phyloP scores from a whole-genome alignment of 2,113 vertebrate genomes.

The Manacus vitellinus region DNA sequence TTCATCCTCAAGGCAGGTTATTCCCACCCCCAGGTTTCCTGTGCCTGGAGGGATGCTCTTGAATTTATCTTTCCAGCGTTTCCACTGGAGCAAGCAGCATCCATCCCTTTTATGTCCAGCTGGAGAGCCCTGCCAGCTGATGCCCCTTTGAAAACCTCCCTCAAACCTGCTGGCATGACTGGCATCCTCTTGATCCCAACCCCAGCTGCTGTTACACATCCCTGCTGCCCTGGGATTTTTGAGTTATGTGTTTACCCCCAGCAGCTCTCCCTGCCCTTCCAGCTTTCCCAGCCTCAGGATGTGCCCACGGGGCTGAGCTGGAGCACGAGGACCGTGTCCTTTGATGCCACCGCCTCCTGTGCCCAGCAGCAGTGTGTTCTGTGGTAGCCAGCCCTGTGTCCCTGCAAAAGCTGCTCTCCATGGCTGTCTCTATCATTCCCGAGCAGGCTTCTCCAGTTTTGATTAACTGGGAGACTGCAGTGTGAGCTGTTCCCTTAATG shows the following conservation, averaged over 20 bases:
- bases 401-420: background rate
- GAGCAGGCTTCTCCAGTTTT: constrained; percentile 14
- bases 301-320: background rate
- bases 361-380: background rate
- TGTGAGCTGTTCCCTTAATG: constrained; percentile 62
- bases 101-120: background rate
- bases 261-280: background rate
- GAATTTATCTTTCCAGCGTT: background rate
- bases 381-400: background rate
- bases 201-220: background rate
- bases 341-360: background rate
- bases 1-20: background rate
- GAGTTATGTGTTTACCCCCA: background rate
- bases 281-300: background rate
- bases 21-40: background rate
- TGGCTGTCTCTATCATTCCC: background rate
- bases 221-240: background rate
- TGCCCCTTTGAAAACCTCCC: background rate
- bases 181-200: background rate
- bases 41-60: background rate
- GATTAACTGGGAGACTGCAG: constrained; percentile 66
- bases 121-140: background rate
- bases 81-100: background rate
- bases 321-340: rapidly evolving
- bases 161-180: background rate